Conservation (phyloP, 2,888 invertebrate genomes). For the Allolobophora icterica region DNA sequence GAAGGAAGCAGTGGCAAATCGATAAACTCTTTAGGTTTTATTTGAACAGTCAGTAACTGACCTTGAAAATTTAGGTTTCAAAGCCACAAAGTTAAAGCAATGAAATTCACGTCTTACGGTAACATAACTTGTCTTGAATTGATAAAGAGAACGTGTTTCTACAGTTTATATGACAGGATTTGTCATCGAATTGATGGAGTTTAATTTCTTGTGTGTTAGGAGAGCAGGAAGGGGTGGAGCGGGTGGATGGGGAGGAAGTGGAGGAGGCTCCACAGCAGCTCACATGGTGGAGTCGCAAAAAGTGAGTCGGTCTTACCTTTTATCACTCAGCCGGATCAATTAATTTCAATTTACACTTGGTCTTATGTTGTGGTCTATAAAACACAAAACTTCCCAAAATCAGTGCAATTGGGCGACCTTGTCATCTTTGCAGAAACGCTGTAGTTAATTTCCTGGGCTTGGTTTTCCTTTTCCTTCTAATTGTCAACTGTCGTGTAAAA, state of each 20-base stretch:
- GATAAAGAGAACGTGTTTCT: background rate
- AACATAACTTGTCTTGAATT: background rate
- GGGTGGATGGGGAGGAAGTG: slow-evolving; percentile 27
- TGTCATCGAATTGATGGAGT: background rate
- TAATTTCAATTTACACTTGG: too few species aligned
- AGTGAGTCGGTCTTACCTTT: slow-evolving; percentile 48
- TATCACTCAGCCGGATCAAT: background rate
- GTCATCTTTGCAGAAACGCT: background rate
- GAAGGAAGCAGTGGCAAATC: background rate
- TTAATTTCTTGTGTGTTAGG: background rate
- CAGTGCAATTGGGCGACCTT: too few species aligned
- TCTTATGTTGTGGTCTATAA: too few species aligned
- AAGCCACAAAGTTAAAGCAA: background rate
- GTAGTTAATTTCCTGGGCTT: background rate
- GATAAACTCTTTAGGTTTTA: background rate
- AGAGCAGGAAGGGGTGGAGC: slow-evolving; percentile 31
- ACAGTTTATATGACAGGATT: background rate
- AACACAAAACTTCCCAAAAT: too few species aligned
- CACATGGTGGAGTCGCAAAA: slow-evolving; percentile 62
- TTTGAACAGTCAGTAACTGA: background rate
- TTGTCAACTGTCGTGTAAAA: background rate
- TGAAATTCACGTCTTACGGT: background rate
- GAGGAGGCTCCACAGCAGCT: slow-evolving; percentile 45
- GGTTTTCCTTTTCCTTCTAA: background rate
- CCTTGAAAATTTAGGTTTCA: background rate